These are phyloP conservation scores for Lagria hirta DNA, from an alignment of 2,888 invertebrate genomes.

Conservation along the genomic window DNA sequence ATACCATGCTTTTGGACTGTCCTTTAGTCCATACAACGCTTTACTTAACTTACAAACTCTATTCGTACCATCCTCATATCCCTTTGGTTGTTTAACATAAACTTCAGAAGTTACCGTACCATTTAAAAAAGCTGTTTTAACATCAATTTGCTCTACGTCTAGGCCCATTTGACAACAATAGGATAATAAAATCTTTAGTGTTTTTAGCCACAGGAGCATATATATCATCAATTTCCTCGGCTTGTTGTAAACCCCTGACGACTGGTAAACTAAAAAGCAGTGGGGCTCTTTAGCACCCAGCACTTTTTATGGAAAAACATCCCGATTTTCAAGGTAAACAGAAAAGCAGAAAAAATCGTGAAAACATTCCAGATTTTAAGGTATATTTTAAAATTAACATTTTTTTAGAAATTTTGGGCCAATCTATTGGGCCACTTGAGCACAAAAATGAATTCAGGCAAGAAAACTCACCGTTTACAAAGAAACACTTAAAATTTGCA, in stretches of 20 bases:
- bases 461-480: no score
- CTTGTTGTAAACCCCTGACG: conserved; percentile 29
- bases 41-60: no score
- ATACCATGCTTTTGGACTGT: conserved; percentile 31
- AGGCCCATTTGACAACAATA: conserved; percentile 19
- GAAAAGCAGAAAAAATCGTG: conserved; percentile 8
- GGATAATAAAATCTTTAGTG: conserved; percentile 23
- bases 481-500: no score
- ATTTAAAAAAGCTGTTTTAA: conserved; percentile 35
- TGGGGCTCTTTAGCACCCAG: no score
- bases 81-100: no score
- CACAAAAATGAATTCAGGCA: conserved; percentile 9
- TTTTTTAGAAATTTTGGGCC: conserved; percentile 7
- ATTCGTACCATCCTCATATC: no score
- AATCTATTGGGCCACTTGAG: conserved; percentile 9
- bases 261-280: conserved; percentile 7
- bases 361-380: conserved; percentile 6
- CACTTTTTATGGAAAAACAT: no score
- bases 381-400: conserved; percentile 8
- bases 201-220: conserved; percentile 26
- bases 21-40: no score
- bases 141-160: conserved; percentile 32
- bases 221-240: conserved; percentile 19
- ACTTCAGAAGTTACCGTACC: conserved; percentile 32
- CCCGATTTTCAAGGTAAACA: conserved; percentile 9